These are phyloP conservation scores for Dolichoris vasculosae DNA, from an alignment of 1,140 invertebrate genomes.

Conservation along the genomic window DNA sequence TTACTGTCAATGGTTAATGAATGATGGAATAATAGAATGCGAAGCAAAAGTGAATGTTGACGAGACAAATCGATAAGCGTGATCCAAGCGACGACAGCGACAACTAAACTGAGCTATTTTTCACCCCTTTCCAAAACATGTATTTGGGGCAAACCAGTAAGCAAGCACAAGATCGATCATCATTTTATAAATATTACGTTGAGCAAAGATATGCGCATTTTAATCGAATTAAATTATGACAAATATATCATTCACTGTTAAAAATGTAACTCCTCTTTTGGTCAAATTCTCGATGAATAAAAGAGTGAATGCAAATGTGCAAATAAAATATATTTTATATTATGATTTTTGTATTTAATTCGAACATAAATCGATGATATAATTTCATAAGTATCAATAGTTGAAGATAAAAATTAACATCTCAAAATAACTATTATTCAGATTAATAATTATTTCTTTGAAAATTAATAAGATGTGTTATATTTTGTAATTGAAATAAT, in stretches of 20 bases:
- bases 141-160: neutral
- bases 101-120: conserved; percentile 3
- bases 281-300: neutral
- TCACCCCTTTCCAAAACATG: neutral
- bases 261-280: neutral
- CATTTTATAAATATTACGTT: conserved; percentile 38
- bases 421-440: too few relatives aligned
- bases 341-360: too few relatives aligned
- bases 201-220: neutral
- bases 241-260: neutral
- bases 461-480: too few relatives aligned
- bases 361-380: too few relatives aligned
- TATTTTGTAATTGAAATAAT: too few relatives aligned
- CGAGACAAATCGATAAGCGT: conserved; percentile 17
- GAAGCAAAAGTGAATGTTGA: conserved; percentile 12
- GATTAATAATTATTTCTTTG: too few relatives aligned
- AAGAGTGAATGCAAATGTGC: neutral
- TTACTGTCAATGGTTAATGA: conserved; percentile 28
- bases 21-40: neutral
- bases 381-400: too few relatives aligned
- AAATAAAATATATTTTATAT: too few relatives aligned
- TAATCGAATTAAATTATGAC: conserved; percentile 37
- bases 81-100: neutral
- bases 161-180: conserved; percentile 11
- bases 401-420: too few relatives aligned